phyloP scores from a whole-genome alignment of 2,113 vertebrate species.

The Ptilorrhoa leucosticta region DNA sequence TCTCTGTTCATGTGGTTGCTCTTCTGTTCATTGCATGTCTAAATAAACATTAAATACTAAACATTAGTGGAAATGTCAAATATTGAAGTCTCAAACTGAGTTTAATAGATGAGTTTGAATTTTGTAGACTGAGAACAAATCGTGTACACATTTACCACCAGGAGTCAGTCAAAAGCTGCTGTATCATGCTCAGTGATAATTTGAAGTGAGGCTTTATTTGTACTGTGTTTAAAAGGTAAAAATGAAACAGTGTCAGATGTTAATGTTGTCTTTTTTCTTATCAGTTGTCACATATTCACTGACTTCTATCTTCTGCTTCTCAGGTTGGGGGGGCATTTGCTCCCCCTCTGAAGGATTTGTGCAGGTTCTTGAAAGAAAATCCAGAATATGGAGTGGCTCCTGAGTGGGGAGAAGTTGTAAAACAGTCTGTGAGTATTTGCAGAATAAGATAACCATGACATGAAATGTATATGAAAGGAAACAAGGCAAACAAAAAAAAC shows the following conservation, averaged over 20 bases:
- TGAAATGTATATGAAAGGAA: background rate
- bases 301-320: background rate
- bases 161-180: background rate
- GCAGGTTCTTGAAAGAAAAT: conserved; percentile 95
- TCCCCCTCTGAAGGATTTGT: conserved; percentile 93
- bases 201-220: background rate
- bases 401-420: conserved; percentile 97
- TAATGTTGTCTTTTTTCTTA: background rate
- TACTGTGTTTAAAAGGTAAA: background rate
- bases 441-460: background rate
- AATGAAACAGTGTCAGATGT: background rate
- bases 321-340: conserved; percentile 97
- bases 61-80: background rate
- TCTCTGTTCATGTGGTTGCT: background rate
- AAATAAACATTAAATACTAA: background rate
- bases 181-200: background rate
- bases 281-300: background rate
- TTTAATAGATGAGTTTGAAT: background rate
- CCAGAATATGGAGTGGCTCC: conserved; percentile 95
- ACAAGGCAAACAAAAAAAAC: background rate
- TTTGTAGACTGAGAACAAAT: background rate
- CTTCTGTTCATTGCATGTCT: background rate
- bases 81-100: background rate
- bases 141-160: background rate
- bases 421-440: conserved; percentile 87